Percentiles rank a stretch among this genome's conserved stretches.
These are phyloP conservation scores for Trimorus sp. DNA, from an alignment of 2,888 invertebrate genomes.

Conservation along the genomic window DNA sequence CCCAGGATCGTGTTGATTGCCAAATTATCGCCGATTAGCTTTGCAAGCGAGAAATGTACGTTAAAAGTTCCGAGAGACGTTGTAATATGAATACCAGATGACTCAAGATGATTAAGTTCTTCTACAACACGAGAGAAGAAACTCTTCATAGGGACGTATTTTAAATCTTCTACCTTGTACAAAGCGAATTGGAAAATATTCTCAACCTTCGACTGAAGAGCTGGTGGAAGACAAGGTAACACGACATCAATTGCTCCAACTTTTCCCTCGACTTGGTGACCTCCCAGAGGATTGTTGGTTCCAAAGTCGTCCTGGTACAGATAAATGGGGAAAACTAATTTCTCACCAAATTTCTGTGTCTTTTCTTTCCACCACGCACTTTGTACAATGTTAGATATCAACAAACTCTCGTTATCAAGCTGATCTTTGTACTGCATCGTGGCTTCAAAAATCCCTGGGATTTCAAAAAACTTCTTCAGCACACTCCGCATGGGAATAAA, in stretches of 20 bases:
- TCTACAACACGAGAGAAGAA: constrained; percentile 29
- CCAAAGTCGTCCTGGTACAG: constrained; percentile 65
- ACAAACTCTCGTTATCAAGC: neutral
- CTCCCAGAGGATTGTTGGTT: constrained; percentile 59
- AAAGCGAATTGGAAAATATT: constrained; percentile 48
- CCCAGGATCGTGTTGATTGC: constrained; percentile 54
- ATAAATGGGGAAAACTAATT: constrained; percentile 51
- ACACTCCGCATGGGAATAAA: too few relatives aligned
- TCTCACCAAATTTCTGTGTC: constrained; percentile 28
- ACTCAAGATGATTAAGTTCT: constrained; percentile 46
- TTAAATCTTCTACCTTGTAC: constrained; percentile 49
- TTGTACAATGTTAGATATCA: constrained; percentile 53
- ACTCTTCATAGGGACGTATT: constrained; percentile 17
- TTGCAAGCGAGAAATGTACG: constrained; percentile 49
- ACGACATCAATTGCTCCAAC: constrained; percentile 50
- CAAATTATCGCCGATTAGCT: constrained; percentile 58
- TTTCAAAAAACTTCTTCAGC: too few relatives aligned
- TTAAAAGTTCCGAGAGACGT: constrained; percentile 25
- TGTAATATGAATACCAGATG: constrained; percentile 39
- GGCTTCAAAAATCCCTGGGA: too few relatives aligned
- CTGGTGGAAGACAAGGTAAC: constrained; percentile 51
- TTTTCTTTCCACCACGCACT: constrained; percentile 43
- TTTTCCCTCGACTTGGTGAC: constrained; percentile 51
- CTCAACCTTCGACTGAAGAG: constrained; percentile 55
- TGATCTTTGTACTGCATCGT: too few relatives aligned